Base-by-base conservation (phyloP, 2,113 vertebrate species). In the Capreolus pygargus region DNA sequence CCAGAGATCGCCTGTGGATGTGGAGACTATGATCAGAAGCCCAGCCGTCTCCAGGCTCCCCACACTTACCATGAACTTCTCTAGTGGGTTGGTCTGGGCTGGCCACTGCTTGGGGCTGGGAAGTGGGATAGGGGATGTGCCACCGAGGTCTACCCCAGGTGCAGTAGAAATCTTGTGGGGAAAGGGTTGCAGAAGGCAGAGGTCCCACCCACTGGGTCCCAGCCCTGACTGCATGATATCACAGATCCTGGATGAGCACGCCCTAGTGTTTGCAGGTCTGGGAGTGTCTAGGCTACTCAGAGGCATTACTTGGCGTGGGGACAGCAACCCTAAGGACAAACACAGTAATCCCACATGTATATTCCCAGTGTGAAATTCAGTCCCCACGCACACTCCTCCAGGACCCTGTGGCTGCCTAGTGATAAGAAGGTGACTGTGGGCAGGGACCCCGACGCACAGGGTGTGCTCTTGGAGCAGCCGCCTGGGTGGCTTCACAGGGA, bases 381-480 rank as follows among this genome's bases (percentile, higher is more conserved):
- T 7, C 14, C 28, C 39, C 55, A 6, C 10, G 21, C 10, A 12
- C 30, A 13, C 19, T 55, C n/a, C 10, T 21, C 5, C 13, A 19
- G 55, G 39, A n/a, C 23, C 11, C 2, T 79, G 55, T 0, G 0
- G 39, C 4, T 1, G 19, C 25, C 95, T 85, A 45, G 8, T 52
- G 64, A 91, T 30, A 12, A 57, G 7, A 1, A 99, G 98, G 96
- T 98, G 98, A 10, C 93, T 91, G 52, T 98, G 6, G 0, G 96
- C 67, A 0, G 88, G 23, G 4, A 98, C 47, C 3, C 98, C 93
- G 0, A 94, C 98, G 12, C 8, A 21, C 5, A 47, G 79, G 88
- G 98, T 98, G 97, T 98, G 82, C 0, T 97, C 74, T 61, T 99
- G 96, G 0, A 99, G 99, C 36, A 99, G 97, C 11, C 97, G 45